phyloP scores from a whole-genome alignment of 2,888 invertebrate species.

The Xestia ashworthii region DNA sequence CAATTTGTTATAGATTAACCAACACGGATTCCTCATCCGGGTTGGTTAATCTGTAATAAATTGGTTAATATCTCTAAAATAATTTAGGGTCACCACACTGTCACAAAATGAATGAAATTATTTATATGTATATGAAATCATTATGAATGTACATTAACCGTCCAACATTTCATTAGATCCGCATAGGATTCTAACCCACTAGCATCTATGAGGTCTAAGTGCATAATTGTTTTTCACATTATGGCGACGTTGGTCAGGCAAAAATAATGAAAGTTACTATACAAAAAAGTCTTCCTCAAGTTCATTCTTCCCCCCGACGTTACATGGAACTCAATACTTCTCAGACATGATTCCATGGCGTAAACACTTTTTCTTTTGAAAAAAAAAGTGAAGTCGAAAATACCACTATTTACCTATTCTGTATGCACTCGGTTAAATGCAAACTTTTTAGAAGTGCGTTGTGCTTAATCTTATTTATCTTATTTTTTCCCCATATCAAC shows the following conservation, averaged over 20 bases:
- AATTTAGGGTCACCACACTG: not conserved
- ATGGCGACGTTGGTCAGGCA: not conserved
- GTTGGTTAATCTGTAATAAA: too few relatives aligned
- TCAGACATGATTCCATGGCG: not conserved
- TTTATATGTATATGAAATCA: too few relatives aligned
- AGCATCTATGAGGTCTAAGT: not conserved
- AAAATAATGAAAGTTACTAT: not conserved
- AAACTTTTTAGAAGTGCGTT: too few relatives aligned
- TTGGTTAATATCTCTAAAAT: not conserved
- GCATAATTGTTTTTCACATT: not conserved
- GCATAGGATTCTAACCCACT: not conserved
- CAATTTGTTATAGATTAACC: constrained; percentile 27
- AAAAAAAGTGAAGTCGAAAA: not conserved
- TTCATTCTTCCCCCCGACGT: too few relatives aligned
- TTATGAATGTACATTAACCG: not conserved
- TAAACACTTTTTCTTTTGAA: not conserved
- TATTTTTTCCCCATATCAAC: too few relatives aligned
- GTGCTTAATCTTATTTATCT: too few relatives aligned
- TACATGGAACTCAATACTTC: too few relatives aligned
- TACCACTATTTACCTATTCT: too few relatives aligned
- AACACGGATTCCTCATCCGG: not conserved
- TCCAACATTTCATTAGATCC: too few relatives aligned
- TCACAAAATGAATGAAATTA: too few relatives aligned
- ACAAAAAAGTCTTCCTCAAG: not conserved
- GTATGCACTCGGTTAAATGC: too few relatives aligned